Base-by-base conservation (phyloP, 2,888 invertebrate species). In the Trissolcus brochymenae region DNA sequence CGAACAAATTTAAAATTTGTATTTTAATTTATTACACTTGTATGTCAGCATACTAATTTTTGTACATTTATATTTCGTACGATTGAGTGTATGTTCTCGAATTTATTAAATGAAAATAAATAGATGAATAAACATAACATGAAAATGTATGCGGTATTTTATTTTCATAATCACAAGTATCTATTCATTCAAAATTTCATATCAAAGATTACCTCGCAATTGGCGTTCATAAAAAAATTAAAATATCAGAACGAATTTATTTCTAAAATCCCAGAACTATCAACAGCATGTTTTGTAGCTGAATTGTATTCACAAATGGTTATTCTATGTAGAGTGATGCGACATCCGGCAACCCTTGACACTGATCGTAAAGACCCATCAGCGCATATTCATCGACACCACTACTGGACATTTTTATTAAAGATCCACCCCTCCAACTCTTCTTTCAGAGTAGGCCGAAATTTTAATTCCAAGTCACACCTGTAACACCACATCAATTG, bases 311-410 rank as follows among this genome's bases (percentile, higher is more conserved):
- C 46, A 77, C 70, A 21, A 55, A 79, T 78, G 75, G 57, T 72
- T 79, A 80, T 80, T 78, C 73, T 76, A 84, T 85, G 82, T 78
- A 83, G 80, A 86, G 76, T 79, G 77, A 86, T 84, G 81, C 85
- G 82, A 83, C 82, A 85, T 87, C 86, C 86, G 85, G 86, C 81
- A 84, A 86, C 86, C 84, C 84, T 75, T 86, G 86, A 85, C 85
- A 84, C 82, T 81, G 81, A 78, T 74, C 78, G 65, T 76, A 21
- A 59, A 75, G 53, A 72, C 72, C 59, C 46, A 75, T 41, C 41
- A 71, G 62, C 73, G 79, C 66, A 76, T 74, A 79, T 79, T 79
- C 75, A 77, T 74, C 66, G 54, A 35, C 25, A 65, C 4, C 14
- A 21, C 50, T 49, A 21, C 46, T 60, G 19, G 11, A 51, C 60